Percentiles rank a stretch among this genome's conserved stretches.
phyloP scores from a whole-genome alignment of 2,888 invertebrate genomes.

The Macrosoma leucophasiata region DNA sequence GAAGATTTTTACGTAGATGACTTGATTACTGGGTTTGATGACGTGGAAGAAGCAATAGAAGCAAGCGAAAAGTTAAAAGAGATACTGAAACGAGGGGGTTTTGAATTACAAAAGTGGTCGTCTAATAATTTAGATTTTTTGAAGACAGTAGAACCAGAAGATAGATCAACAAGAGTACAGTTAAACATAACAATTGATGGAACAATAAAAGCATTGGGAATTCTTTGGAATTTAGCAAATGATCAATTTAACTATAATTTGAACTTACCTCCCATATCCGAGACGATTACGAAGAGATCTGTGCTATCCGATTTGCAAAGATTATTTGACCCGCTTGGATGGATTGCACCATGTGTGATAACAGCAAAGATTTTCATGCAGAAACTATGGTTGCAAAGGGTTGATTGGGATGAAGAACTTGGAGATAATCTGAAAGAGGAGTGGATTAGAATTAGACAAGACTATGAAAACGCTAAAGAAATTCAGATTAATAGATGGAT shows the following conservation, averaged over 20 bases:
- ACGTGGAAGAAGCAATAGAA: slow-evolving; percentile 8
- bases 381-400: slow-evolving; percentile 20
- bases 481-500: slow-evolving; percentile 14
- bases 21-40: slow-evolving; percentile 13
- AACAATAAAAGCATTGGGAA: slow-evolving; percentile 23
- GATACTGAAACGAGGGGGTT: slow-evolving; percentile 18
- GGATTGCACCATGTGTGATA: slow-evolving; percentile 26
- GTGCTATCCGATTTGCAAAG: slow-evolving; percentile 22
- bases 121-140: slow-evolving; percentile 16
- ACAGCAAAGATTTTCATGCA: slow-evolving; percentile 27
- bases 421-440: slow-evolving; percentile 16
- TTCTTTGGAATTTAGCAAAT: slow-evolving; percentile 24
- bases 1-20: slow-evolving; percentile 24
- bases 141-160: not conserved
- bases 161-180: not conserved
- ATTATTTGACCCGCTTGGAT: slow-evolving; percentile 28
- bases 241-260: slow-evolving; percentile 24
- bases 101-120: slow-evolving; percentile 25
- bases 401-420: slow-evolving; percentile 14
- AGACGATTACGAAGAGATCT: slow-evolving; percentile 24
- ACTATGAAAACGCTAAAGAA: slow-evolving; percentile 6
- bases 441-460: slow-evolving; percentile 15
- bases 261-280: slow-evolving; percentile 1
- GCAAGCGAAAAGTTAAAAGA: slow-evolving; percentile 5
- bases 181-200: slow-evolving; percentile 25